Conservation (phyloP, 2,888 invertebrate genomes). For the Frankliniella intonsa region DNA sequence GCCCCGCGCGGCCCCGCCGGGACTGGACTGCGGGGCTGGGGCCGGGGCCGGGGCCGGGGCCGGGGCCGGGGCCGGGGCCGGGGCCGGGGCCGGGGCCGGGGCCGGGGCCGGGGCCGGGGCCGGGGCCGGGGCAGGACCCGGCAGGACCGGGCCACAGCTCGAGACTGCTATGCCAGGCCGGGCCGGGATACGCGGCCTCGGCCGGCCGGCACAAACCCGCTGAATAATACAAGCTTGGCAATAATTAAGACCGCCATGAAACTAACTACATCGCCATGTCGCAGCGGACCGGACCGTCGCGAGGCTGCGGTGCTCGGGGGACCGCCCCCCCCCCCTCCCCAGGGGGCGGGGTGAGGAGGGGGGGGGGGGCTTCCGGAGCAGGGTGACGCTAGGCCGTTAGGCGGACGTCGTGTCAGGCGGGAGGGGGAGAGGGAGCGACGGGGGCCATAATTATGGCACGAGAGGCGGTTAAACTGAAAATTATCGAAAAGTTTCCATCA, state of each 20-base stretch:
- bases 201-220: neutral
- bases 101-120: neutral
- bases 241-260: conserved; percentile 2
- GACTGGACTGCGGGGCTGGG: neutral
- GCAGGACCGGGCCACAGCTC: neutral
- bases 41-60: no score
- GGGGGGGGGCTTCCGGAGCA: no score
- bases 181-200: neutral
- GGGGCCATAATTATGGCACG: neutral
- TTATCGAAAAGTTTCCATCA: neutral
- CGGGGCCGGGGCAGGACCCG: neutral
- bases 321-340: no score
- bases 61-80: no score
- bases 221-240: conserved; percentile 13
- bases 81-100: no score
- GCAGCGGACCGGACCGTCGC: neutral
- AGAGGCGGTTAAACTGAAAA: neutral
- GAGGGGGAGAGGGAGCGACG: neutral
- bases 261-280: conserved; percentile 8
- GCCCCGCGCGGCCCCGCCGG: neutral
- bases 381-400: no score
- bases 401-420: neutral
- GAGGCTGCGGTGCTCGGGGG: no score
- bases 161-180: no score
- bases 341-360: no score